A percentile compares a stretch with the other conserved stretches of the same genome.
Conservation (phyloP, 2,888 invertebrate species). For the Euplexia lucipara region DNA sequence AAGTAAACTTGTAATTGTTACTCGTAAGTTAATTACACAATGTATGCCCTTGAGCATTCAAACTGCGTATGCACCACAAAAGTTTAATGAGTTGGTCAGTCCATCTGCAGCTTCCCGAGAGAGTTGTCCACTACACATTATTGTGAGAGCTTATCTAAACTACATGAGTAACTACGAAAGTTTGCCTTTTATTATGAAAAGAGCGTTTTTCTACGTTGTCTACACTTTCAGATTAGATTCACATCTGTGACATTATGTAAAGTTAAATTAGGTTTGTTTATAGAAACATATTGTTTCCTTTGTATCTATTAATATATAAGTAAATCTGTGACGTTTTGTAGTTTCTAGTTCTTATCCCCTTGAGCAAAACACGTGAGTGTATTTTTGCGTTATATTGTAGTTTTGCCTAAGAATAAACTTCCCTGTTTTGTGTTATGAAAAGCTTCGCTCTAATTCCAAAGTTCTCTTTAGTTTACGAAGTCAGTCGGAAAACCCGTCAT, state of each 20-base stretch:
- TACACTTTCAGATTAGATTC: conserved; percentile 36
- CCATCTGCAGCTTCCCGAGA: conserved; percentile 25
- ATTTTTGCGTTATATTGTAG: not conserved
- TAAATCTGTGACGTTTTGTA: not conserved
- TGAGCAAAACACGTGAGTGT: not conserved
- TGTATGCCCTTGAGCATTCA: not conserved
- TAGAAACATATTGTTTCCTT: conserved; percentile 10
- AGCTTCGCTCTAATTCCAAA: not conserved
- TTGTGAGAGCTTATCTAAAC: conserved; percentile 43
- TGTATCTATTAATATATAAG: not conserved
- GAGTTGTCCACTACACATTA: conserved; percentile 41
- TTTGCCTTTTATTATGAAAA: conserved; percentile 51
- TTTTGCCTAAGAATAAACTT: not conserved
- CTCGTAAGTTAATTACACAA: conserved; percentile 5
- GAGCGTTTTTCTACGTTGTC: conserved; percentile 18
- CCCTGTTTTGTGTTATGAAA: not conserved
- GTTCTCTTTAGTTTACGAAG: not conserved
- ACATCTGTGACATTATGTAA: conserved; percentile 12
- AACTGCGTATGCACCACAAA: conserved; percentile 19
- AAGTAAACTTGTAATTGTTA: not conserved
- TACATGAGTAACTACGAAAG: conserved; percentile 42
- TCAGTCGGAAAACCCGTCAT: not conserved
- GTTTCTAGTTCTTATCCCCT: not conserved
- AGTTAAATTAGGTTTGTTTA: conserved; percentile 47
- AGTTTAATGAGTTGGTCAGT: conserved; percentile 53